phyloP scores from a whole-genome alignment of 2,113 vertebrate species.

The Pteruthius melanotis region DNA sequence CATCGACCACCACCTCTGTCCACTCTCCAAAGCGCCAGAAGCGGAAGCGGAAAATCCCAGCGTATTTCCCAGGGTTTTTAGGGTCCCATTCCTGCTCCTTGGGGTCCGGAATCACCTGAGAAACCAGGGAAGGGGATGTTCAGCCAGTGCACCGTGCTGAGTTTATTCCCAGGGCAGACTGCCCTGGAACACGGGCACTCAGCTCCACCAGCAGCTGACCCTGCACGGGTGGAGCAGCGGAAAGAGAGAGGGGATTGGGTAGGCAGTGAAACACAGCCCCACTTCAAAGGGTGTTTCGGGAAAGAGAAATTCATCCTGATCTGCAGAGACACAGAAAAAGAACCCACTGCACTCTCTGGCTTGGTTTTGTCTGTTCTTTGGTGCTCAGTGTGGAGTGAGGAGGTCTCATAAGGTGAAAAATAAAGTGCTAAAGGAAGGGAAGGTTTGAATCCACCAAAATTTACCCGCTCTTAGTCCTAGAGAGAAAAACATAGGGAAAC shows the following conservation, averaged over 20 bases:
- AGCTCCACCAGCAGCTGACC: not conserved
- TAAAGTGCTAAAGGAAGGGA: not conserved
- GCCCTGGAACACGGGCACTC: not conserved
- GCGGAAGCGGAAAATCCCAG: slow-evolving; percentile 91
- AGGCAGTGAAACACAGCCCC: not conserved
- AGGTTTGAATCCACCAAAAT: not conserved
- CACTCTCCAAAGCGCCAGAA: slow-evolving; percentile 93
- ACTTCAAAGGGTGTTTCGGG: not conserved
- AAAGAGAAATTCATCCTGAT: not conserved
- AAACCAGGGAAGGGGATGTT: not conserved
- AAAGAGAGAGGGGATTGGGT: not conserved
- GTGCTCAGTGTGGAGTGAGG: not conserved
- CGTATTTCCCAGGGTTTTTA: slow-evolving; percentile 76
- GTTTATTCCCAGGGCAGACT: not conserved
- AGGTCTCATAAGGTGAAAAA: not conserved
- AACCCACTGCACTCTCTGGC: not conserved
- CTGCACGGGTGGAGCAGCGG: not conserved
- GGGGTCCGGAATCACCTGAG: not conserved
- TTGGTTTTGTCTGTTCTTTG: not conserved
- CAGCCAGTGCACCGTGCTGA: not conserved
- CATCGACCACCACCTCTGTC: slow-evolving; percentile 92
- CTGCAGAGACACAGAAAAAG: not conserved
- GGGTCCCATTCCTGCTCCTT: slow-evolving; percentile 89
- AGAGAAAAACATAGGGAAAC: not conserved
- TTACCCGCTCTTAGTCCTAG: not conserved